phyloP scores from a whole-genome alignment of 2,888 invertebrate genomes.

The Tethea ocularis region DNA sequence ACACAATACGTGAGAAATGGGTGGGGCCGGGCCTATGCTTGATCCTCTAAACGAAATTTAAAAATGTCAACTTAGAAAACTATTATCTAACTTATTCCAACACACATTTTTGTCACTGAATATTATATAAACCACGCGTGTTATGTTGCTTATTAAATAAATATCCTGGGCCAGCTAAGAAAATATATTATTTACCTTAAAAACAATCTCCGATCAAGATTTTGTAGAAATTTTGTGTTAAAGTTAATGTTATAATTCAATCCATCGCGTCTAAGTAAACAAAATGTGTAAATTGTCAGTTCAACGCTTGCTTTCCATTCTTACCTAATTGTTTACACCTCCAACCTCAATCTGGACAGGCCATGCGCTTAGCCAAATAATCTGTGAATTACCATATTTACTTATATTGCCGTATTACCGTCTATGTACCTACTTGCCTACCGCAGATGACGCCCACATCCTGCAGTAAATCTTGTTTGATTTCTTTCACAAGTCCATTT shows the following conservation, averaged over 20 bases:
- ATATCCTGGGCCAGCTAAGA: background rate
- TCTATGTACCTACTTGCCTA: background rate
- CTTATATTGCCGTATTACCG: conserved; percentile 6
- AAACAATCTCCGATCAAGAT: background rate
- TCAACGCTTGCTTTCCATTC: conserved; percentile 38
- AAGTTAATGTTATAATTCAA: background rate
- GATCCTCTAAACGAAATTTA: conserved; percentile 9
- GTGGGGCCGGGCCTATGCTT: conserved; percentile 19
- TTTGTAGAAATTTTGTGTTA: background rate
- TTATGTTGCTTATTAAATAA: background rate
- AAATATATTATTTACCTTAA: background rate
- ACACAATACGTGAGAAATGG: conserved; percentile 14
- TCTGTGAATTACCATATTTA: conserved; percentile 30
- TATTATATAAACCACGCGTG: background rate
- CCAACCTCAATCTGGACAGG: conserved; percentile 47
- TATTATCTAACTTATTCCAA: conserved; percentile 25
- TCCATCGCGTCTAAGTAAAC: background rate
- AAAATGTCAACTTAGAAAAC: conserved; percentile 16
- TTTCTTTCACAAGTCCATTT: conserved; percentile 22
- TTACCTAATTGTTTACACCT: conserved; percentile 52
- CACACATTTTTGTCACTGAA: too few relatives aligned
- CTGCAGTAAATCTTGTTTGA: background rate
- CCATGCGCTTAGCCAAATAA: conserved; percentile 39
- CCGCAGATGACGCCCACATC: background rate
- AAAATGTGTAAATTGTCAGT: conserved; percentile 8